phyloP scores from a whole-genome alignment of 2,113 vertebrate species.

The Eretmochelys imbricata region DNA sequence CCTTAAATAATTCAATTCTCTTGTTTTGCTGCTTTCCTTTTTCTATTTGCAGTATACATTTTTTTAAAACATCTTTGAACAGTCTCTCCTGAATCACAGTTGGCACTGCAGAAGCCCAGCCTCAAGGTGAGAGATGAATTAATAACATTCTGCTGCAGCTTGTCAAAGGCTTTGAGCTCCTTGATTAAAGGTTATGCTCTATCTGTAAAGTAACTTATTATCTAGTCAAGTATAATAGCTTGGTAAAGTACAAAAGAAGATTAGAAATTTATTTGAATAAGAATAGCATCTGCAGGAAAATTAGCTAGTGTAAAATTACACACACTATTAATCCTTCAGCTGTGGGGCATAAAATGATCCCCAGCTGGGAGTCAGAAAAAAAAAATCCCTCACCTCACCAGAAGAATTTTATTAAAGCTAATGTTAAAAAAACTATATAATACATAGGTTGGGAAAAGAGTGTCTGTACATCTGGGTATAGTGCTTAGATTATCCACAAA shows the following conservation, averaged over 20 bases:
- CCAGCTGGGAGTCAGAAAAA: constrained; percentile 20
- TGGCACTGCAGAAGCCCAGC: neutral
- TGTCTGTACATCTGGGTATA: too few relatives aligned
- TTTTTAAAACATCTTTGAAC: neutral
- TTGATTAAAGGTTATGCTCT: neutral
- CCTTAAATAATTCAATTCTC: neutral
- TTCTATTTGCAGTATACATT: neutral
- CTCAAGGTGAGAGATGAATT: neutral
- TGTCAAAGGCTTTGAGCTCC: neutral
- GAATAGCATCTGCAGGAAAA: constrained; percentile 41
- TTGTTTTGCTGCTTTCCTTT: neutral
- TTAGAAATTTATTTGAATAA: constrained; percentile 59
- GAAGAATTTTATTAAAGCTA: neutral
- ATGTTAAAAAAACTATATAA: too few relatives aligned
- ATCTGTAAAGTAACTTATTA: neutral
- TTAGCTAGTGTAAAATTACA: constrained; percentile 50
- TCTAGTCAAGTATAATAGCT: constrained; percentile 20
- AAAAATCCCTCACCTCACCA: neutral
- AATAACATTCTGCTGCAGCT: neutral
- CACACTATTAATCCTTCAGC: constrained; percentile 35
- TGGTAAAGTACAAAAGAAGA: constrained; percentile 49
- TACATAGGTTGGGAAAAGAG: too few relatives aligned
- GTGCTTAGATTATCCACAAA: too few relatives aligned
- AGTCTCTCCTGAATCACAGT: neutral
- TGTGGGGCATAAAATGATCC: neutral